Conservation (phyloP, 2,888 invertebrate genomes). For the Seira ritae region DNA sequence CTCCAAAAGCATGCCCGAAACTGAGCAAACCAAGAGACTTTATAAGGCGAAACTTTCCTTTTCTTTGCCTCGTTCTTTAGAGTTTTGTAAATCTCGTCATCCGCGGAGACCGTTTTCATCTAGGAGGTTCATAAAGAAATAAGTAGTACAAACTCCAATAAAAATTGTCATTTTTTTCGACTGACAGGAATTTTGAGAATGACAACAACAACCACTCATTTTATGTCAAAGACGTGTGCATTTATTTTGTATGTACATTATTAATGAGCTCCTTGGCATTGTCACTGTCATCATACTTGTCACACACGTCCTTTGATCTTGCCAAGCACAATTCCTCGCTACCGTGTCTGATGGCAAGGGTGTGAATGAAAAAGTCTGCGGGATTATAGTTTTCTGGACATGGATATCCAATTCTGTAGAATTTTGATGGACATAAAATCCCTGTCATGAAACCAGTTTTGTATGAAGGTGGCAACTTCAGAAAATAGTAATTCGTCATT, state of each 20-base stretch:
- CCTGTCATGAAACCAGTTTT: neutral
- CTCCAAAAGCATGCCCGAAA: conserved; percentile 93
- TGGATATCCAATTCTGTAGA: conserved; percentile 52
- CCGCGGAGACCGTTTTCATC: neutral
- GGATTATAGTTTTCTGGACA: conserved; percentile 95
- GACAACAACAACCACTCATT: too few species aligned
- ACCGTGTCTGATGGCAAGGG: conserved; percentile 89
- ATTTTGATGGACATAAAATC: neutral
- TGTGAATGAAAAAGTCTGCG: conserved; percentile 94
- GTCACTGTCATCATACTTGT: conserved; percentile 75
- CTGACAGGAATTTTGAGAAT: neutral
- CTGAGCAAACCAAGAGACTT: conserved; percentile 91
- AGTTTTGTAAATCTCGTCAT: neutral
- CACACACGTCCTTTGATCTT: conserved; percentile 76
- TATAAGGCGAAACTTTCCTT: conserved; percentile 80
- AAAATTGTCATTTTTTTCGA: neutral
- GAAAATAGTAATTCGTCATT: neutral
- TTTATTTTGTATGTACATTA: too few species aligned
- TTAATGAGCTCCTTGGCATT: conserved; percentile 20
- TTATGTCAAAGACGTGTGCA: too few species aligned
- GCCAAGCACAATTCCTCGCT: conserved; percentile 87
- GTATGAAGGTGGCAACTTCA: neutral
- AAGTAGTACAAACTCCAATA: too few species aligned
- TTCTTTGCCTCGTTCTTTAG: conserved; percentile 12
- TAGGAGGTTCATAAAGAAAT: too few species aligned